Percentiles rank a stretch among this genome's conserved stretches.
Evolutionary conservation across 2,888 invertebrate species (phyloP).

Genomic region (Xestia ashworthii): DNA sequence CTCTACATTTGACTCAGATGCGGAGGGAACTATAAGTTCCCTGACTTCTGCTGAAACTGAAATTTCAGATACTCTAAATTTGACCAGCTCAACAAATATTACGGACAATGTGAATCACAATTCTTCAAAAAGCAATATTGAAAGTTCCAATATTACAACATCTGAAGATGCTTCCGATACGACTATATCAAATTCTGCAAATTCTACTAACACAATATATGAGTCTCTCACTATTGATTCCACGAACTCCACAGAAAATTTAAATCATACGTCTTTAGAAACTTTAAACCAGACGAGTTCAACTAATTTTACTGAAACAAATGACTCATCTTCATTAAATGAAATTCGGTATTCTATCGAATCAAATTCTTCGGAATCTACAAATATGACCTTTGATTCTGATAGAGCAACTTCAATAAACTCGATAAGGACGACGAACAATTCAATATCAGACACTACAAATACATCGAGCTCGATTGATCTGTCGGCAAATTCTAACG

Average conservation of each 20-base stretch:
- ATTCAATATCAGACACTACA: constrained; percentile 23
- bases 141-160: constrained; percentile 24
- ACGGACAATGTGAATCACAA: constrained; percentile 17
- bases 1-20: constrained; percentile 31
- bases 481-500: constrained; percentile 2
- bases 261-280: constrained; percentile 20
- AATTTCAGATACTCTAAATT: constrained; percentile 37
- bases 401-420: constrained; percentile 12
- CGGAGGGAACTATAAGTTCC: constrained; percentile 8
- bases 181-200: constrained; percentile 3
- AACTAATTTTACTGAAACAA: constrained; percentile 11
- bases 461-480: constrained; percentile 32
- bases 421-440: not conserved
- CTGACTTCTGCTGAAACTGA: constrained; percentile 25
- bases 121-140: constrained; percentile 10
- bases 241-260: constrained; percentile 21
- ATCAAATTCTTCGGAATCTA: constrained; percentile 22
- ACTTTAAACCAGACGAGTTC: constrained; percentile 24
- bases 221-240: constrained; percentile 24
- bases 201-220: constrained; percentile 19
- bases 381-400: constrained; percentile 24
- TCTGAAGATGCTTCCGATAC: constrained; percentile 20
- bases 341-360: constrained; percentile 14
- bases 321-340: not conserved
- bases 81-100: constrained; percentile 27